phyloP scores from a whole-genome alignment of 2,113 vertebrate genomes.

The Leuciscus idus region DNA sequence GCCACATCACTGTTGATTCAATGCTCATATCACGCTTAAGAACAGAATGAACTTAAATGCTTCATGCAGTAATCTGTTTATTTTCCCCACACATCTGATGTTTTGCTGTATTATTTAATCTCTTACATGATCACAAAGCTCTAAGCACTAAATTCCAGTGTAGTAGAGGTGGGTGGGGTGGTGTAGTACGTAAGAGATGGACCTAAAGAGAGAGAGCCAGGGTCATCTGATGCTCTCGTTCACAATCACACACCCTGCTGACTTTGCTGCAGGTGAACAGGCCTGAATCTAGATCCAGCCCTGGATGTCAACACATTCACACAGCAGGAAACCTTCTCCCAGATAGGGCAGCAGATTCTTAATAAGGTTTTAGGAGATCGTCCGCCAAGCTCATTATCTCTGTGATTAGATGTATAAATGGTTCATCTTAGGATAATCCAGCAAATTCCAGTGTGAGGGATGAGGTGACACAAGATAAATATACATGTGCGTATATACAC shows the following conservation, averaged over 20 bases:
- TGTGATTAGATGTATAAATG: slow-evolving; percentile 74
- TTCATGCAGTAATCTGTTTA: slow-evolving; percentile 23
- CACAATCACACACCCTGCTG: slow-evolving; percentile 6
- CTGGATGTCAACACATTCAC: neutral
- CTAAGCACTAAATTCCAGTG: neutral
- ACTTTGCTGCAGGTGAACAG: slow-evolving; percentile 12
- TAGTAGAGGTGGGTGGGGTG: neutral
- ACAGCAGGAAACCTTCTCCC: slow-evolving; percentile 2
- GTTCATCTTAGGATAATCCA: slow-evolving; percentile 71
- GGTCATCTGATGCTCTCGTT: slow-evolving; percentile 33
- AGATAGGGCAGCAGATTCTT: slow-evolving; percentile 40
- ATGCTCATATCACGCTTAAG: neutral
- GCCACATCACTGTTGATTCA: neutral
- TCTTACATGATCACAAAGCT: slow-evolving; percentile 9
- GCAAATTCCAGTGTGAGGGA: slow-evolving; percentile 39
- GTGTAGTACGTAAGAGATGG: neutral
- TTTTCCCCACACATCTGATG: slow-evolving; percentile 15
- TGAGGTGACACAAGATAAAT: neutral
- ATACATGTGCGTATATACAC: neutral
- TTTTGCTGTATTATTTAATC: slow-evolving; percentile 9
- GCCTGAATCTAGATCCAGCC: neutral
- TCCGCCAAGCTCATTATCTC: slow-evolving; percentile 60
- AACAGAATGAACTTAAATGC: slow-evolving; percentile 25
- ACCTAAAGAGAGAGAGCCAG: slow-evolving; percentile 8
- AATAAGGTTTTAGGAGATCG: slow-evolving; percentile 52